Evolutionary conservation across 2,888 invertebrate species (phyloP), one percentile per base, ranked within the genome.

Genomic region (Sialis lutaria): DNA sequence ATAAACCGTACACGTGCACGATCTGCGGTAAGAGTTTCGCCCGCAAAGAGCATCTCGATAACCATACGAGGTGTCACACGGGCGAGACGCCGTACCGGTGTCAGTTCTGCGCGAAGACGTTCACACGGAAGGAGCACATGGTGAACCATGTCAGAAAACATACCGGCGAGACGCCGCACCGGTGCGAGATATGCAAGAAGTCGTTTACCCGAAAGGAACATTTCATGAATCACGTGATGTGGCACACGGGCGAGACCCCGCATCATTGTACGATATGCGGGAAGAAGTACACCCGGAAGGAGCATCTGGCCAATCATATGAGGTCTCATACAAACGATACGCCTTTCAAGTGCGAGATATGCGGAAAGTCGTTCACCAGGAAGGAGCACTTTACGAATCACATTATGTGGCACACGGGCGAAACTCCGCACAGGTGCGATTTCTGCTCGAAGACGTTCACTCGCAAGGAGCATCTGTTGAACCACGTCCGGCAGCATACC

Each of bases 341-440:
- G 50, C 87, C 88, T 50, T 85, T 83, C 68, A 76, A 84, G 60
- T 89, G 88, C 66, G 85, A 86, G 64, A 81, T 85, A 61, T 88
- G 88, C 68, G 84, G 86, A 64, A 88, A 88, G 69, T 82, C 84
- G 55, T 88, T 88, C 67, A 86, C 86, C 50, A 74, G 87, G 62
- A 88, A 87, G 70, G 88, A 88, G 69, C 87, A 88, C 68, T 86
- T 85, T 71, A 84, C 82, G 76, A 86, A 86, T 72, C 86, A 87
- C 70, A 85, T 87, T 64, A 73, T 87, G 75, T 86, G 86, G 86
- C 86, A 87, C 65, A 85, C 86, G 67, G 75, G 82, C 42, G 84
- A 82, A 61, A 82, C 82, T 1, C 82, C 82, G 13, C 82, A 82
- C 61, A 75, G 82, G 42, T 83, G 83, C 60, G 82, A 82, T 60